Evolutionary conservation across 2,797 vertebrate species (phyloP), one percentile per base, ranked within the genome.

Genomic region (Danio tinwini): DNA sequence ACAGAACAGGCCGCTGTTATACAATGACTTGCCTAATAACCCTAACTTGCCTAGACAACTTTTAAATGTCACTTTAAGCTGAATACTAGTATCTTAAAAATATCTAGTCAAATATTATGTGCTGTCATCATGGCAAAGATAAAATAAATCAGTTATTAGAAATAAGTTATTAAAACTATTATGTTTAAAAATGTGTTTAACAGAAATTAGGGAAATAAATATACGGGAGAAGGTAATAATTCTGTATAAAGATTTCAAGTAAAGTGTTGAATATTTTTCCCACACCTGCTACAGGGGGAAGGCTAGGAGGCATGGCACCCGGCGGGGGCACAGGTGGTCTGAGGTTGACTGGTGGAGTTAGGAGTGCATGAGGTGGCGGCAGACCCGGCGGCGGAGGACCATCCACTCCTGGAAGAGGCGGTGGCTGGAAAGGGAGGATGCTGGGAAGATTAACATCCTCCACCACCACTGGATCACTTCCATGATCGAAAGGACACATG

Each of bases 401-500:
- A 74, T 96, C 97, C 88, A 96, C 96, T 3, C 95, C 96, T 84
- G 96, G 95, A 78, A 96, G 93, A 29, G 96, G 97, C n/a, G 96
- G 97, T 56, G 96, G 95, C 86, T 96, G 97, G 87, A 98, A 99
- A 84, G 97, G 96, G 84, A 98, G 90, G 85, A 99, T 98, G 86
- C 89, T 96, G 86, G 97, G 97, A 87, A 98, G 92, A 90, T 97
- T 98, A 82, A 97, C 97, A 86, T 99, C 98, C 91, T 99, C 97
- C 85, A 99, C 97, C 53, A 99, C 96, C 67, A 99, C 97, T 0
- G 98, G 98, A 90, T 99, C 97, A 5, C 96, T 98, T 86, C 97
- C 97, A 45, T 98, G 97, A 91, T 99, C 97, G 70, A 98, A 99
- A 63, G 96, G 96, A 89, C 97, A 99, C 96, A 97, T 96, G 88